Evolutionary conservation across 1,140 invertebrate species (phyloP).

Genomic region (Heliothis virescens): DNA sequence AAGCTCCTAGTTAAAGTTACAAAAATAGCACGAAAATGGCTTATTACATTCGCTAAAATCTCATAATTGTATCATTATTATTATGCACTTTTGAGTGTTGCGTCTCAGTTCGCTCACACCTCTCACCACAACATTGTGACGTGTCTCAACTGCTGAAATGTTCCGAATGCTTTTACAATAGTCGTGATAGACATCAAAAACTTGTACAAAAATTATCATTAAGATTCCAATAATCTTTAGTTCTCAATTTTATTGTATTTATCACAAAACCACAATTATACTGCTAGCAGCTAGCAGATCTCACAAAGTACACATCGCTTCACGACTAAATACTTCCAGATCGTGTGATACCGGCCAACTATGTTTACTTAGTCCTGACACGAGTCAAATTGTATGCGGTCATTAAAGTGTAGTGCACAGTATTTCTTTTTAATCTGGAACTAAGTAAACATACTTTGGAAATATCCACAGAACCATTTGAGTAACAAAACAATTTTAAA

Average conservation of each 20-base stretch:
- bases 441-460: constrained; percentile 50
- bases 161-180: constrained; percentile 48
- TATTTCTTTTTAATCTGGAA: not conserved
- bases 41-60: constrained; percentile 78
- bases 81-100: constrained; percentile 72
- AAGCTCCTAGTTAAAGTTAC: constrained; percentile 81
- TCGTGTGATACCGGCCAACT: constrained; percentile 68
- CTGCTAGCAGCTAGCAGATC: constrained; percentile 83
- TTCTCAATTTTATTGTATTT: constrained; percentile 84
- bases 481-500: constrained; percentile 75
- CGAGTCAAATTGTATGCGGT: not conserved
- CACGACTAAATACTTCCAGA: constrained; percentile 64
- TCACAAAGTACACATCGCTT: constrained; percentile 73
- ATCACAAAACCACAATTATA: constrained; percentile 84
- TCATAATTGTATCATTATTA: constrained; percentile 70
- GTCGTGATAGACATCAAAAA: constrained; percentile 61
- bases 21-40: constrained; percentile 83
- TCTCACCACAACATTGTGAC: constrained; percentile 38
- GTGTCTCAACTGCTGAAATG: constrained; percentile 50
- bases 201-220: constrained; percentile 79
- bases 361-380: constrained; percentile 12
- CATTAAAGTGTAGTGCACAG: not conserved
- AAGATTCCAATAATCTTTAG: constrained; percentile 69
- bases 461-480: constrained; percentile 52
- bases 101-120: constrained; percentile 59